Conservation (phyloP, 2,888 invertebrate species). For the Poecilobothrus nobilitatus region DNA sequence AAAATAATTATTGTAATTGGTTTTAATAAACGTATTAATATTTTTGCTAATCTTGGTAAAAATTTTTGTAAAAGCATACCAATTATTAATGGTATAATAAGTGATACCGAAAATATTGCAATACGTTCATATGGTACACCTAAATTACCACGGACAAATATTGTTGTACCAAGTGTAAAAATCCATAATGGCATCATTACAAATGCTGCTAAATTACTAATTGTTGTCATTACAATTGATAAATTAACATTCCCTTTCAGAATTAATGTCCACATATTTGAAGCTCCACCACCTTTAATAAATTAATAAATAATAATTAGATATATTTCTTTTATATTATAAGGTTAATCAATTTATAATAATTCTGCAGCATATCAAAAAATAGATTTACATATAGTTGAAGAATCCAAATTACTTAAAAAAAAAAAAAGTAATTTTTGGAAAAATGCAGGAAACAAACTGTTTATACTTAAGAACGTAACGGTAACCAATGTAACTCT, state of each 20-base stretch:
- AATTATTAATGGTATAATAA: conserved; percentile 62
- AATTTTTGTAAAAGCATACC: conserved; percentile 58
- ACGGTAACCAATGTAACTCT: too few relatives aligned
- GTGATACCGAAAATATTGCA: conserved; percentile 58
- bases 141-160: conserved; percentile 60
- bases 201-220: conserved; percentile 76
- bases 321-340: too few relatives aligned
- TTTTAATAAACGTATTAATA: conserved; percentile 69
- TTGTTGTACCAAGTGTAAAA: conserved; percentile 68
- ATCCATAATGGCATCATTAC: conserved; percentile 88
- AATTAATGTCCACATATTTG: conserved; percentile 88
- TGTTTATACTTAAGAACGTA: too few relatives aligned
- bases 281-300: conserved; percentile 67
- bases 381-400: too few relatives aligned
- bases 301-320: background rate
- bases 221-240: conserved; percentile 86
- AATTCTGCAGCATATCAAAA: too few relatives aligned
- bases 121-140: conserved; percentile 69
- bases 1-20: conserved; percentile 68
- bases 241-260: conserved; percentile 83
- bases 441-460: too few relatives aligned
- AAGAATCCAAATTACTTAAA: too few relatives aligned
- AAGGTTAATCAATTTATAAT: too few relatives aligned
- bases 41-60: conserved; percentile 54
- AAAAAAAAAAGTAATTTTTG: too few relatives aligned